phyloP scores from a whole-genome alignment of 2,888 invertebrate species.

The Camponotus fellah region DNA sequence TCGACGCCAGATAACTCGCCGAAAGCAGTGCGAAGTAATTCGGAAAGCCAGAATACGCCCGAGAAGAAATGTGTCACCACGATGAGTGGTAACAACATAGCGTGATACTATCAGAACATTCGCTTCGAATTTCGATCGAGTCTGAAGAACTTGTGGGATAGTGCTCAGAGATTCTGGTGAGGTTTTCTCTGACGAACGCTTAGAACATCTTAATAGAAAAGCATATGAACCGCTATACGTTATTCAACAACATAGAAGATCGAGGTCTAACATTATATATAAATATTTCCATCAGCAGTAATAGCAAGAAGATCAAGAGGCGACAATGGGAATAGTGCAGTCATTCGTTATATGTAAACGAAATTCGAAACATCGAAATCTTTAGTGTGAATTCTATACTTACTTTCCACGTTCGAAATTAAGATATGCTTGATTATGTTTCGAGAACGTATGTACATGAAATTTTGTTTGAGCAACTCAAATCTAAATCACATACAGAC shows the following conservation, averaged over 20 bases:
- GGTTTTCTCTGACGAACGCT: conserved; percentile 9
- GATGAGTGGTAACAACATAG: conserved; percentile 88
- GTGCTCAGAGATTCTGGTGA: conserved; percentile 83
- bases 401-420: neutral
- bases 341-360: neutral
- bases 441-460: neutral
- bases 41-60: conserved; percentile 87
- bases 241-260: conserved; percentile 1
- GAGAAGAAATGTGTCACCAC: conserved; percentile 88
- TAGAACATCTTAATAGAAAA: neutral
- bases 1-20: conserved; percentile 84
- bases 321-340: neutral
- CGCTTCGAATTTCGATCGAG: conserved; percentile 83
- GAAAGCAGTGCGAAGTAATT: conserved; percentile 87
- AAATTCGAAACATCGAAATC: conserved; percentile 34
- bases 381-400: neutral
- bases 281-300: neutral
- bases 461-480: neutral
- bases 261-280: neutral
- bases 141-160: conserved; percentile 82
- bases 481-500: neutral
- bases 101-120: conserved; percentile 86
- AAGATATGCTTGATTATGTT: neutral
- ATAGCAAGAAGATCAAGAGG: neutral
- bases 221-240: conserved; percentile 6